Evolutionary conservation across 1,140 invertebrate species (phyloP).

Genomic region (Drosophila sucinea): DNA sequence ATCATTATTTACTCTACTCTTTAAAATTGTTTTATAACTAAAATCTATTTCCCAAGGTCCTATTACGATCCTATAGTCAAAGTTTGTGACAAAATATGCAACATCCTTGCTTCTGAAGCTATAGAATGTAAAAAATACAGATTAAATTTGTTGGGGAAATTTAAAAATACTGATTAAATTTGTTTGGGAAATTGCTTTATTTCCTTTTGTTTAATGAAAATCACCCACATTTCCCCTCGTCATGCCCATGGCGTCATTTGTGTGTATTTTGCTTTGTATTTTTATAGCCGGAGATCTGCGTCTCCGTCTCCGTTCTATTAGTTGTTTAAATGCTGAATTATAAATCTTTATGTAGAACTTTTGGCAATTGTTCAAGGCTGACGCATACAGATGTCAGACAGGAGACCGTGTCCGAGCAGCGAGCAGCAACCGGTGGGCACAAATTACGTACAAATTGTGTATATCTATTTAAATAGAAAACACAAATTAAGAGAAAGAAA

Average conservation of each 20-base stretch:
- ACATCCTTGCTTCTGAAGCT: too few relatives aligned
- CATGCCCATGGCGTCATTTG: conserved; percentile 31
- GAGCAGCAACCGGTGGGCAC: conserved; percentile 34
- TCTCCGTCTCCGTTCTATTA: conserved; percentile 25
- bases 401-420: conserved; percentile 12
- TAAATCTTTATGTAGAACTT: conserved; percentile 49
- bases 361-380: conserved; percentile 77
- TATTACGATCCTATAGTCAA: too few relatives aligned
- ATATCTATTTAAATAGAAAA: conserved; percentile 7
- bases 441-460: conserved; percentile 42
- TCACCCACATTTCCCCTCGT: neutral
- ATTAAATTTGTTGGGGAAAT: too few relatives aligned
- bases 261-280: conserved; percentile 49
- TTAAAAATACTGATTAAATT: too few relatives aligned
- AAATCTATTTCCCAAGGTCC: too few relatives aligned
- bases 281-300: conserved; percentile 51
- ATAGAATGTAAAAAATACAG: too few relatives aligned
- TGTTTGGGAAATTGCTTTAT: too few relatives aligned
- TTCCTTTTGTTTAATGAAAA: too few relatives aligned
- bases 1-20: too few relatives aligned
- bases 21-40: too few relatives aligned
- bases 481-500: conserved; percentile 7
- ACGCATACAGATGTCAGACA: conserved; percentile 30
- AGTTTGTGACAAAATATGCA: too few relatives aligned
- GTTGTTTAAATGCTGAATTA: conserved; percentile 36